Evolutionary conservation across 2,888 invertebrate species (phyloP).

Genomic region (Tridacna crocea): DNA sequence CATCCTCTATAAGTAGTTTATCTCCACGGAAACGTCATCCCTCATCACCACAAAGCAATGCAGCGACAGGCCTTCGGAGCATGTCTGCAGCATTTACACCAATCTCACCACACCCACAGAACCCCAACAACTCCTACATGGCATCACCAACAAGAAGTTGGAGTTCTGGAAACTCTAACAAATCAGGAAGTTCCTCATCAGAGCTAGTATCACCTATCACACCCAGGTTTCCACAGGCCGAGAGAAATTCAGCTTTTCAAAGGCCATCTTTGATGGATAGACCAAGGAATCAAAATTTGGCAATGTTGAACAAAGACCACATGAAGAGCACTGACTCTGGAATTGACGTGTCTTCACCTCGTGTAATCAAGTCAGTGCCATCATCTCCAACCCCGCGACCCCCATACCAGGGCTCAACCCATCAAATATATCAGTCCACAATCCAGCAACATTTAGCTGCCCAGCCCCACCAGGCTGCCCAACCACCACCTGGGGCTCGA

Average conservation of each 20-base stretch:
- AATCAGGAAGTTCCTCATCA: conserved; percentile 79
- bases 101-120: conserved; percentile 86
- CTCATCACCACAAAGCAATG: conserved; percentile 80
- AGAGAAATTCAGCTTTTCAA: conserved; percentile 69
- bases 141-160: conserved; percentile 78
- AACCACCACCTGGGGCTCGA: conserved; percentile 19
- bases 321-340: conserved; percentile 78
- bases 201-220: conserved; percentile 81
- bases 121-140: conserved; percentile 74
- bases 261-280: conserved; percentile 62
- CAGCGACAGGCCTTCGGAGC: conserved; percentile 87
- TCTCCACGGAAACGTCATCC: conserved; percentile 70
- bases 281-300: conserved; percentile 47
- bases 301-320: conserved; percentile 73
- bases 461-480: conserved; percentile 34
- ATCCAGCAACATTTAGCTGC: conserved; percentile 70
- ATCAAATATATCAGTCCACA: conserved; percentile 55
- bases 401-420: conserved; percentile 17
- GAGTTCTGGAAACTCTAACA: conserved; percentile 76
- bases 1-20: conserved; percentile 56
- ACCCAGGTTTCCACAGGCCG: conserved; percentile 70
- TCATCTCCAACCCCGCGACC: conserved; percentile 47
- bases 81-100: conserved; percentile 93
- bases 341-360: conserved; percentile 75
- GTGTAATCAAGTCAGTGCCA: conserved; percentile 50